phyloP scores from a whole-genome alignment of 92 coral and sea anemone species.

The Chrysogorgia sp. region DNA sequence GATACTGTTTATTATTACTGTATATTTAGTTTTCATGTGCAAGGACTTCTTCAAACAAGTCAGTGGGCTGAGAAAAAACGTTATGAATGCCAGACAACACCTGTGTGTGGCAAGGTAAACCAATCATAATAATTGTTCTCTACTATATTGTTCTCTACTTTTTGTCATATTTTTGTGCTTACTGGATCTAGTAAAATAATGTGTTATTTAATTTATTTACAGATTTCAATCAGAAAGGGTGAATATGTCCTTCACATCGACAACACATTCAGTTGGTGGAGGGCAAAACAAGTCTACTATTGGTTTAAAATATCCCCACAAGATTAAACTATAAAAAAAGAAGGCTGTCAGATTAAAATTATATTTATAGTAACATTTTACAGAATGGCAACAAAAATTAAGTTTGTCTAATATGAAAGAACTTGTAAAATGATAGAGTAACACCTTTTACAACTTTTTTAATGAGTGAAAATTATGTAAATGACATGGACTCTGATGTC shows the following conservation, averaged over 20 bases:
- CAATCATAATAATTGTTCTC: not conserved
- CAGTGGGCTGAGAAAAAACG: constrained; percentile 73
- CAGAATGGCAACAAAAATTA: too few relatives aligned
- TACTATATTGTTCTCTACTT: not conserved
- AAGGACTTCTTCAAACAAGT: constrained; percentile 43
- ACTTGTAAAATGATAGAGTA: too few relatives aligned
- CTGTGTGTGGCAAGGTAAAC: constrained; percentile 85
- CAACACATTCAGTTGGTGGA: constrained; percentile 92
- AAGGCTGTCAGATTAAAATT: not conserved
- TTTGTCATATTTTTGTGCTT: not conserved
- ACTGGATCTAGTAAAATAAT: not conserved
- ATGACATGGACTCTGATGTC: too few relatives aligned
- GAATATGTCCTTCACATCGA: constrained; percentile 72
- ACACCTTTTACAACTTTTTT: too few relatives aligned
- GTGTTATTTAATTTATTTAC: constrained; percentile 25
- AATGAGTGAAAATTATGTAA: too few relatives aligned
- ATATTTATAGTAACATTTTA: too few relatives aligned
- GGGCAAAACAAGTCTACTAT: constrained; percentile 85
- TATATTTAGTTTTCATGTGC: constrained; percentile 65
- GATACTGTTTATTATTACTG: not conserved
- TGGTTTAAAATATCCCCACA: constrained; percentile 65
- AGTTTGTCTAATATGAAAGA: too few relatives aligned
- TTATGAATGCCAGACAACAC: constrained; percentile 58
- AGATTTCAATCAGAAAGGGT: constrained; percentile 68
- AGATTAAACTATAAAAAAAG: not conserved